Percentiles rank a stretch among this genome's conserved stretches.
These are phyloP conservation scores for Hippocampus guttulatus DNA, from an alignment of 2,113 vertebrate species.

Conservation along the genomic window DNA sequence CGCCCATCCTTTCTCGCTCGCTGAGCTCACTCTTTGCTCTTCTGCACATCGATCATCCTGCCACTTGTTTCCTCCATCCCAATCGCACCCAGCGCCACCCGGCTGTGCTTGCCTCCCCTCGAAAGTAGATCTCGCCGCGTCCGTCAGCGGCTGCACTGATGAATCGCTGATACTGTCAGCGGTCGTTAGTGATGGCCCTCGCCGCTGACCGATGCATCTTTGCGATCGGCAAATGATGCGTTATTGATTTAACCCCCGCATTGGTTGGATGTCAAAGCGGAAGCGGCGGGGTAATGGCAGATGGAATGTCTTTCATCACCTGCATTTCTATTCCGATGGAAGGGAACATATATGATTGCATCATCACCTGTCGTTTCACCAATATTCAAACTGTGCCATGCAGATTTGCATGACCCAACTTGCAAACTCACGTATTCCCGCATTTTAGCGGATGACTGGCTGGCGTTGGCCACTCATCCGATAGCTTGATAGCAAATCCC, in stretches of 20 bases:
- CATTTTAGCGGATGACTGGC: too few species aligned
- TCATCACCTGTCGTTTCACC: background rate
- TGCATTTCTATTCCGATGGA: too few species aligned
- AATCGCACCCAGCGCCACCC: slow-evolving; percentile 1
- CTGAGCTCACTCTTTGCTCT: slow-evolving; percentile 8
- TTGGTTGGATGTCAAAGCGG: slow-evolving; percentile 27
- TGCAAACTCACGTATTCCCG: too few species aligned
- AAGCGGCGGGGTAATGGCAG: slow-evolving; percentile 2
- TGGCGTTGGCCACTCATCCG: too few species aligned
- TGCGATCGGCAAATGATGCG: slow-evolving; percentile 46
- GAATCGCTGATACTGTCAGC: slow-evolving; percentile 48
- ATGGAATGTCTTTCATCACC: slow-evolving; percentile 14
- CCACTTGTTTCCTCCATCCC: slow-evolving; percentile 17
- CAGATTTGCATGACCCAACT: too few species aligned
- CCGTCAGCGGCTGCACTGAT: slow-evolving; percentile 39
- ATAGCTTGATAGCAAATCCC: too few species aligned
- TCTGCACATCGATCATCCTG: slow-evolving; percentile 33
- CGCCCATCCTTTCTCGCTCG: slow-evolving; percentile 2
- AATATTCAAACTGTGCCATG: background rate
- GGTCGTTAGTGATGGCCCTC: slow-evolving; percentile 47
- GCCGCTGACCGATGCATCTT: slow-evolving; percentile 51
- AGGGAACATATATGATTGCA: background rate
- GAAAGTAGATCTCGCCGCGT: slow-evolving; percentile 49
- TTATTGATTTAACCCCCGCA: slow-evolving; percentile 48
- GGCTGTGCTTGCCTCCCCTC: slow-evolving; percentile 22